A percentile compares a stretch with the other conserved stretches of the same genome.
These are phyloP conservation scores for Eleginops maclovinus DNA, from an alignment of 2,113 vertebrate species.

Conservation along the genomic window DNA sequence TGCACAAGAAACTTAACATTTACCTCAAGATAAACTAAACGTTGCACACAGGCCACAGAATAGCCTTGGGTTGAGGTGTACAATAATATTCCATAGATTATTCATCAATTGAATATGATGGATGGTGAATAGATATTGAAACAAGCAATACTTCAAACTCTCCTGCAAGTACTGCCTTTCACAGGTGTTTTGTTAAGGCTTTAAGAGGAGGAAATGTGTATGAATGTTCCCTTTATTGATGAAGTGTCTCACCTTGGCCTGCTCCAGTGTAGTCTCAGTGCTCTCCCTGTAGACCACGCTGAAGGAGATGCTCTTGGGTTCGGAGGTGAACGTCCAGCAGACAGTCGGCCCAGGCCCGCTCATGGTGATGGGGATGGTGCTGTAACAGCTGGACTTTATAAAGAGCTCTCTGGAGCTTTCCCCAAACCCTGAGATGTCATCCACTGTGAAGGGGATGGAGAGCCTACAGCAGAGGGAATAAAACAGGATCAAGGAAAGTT, in stretches of 20 bases:
- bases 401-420: slow-evolving; percentile 90
- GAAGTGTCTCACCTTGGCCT: slow-evolving; percentile 87
- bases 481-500: neutral
- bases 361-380: slow-evolving; percentile 87
- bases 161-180: neutral
- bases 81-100: neutral
- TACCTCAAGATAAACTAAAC: neutral
- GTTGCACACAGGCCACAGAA: slow-evolving; percentile 5
- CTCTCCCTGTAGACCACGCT: slow-evolving; percentile 91
- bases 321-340: slow-evolving; percentile 94
- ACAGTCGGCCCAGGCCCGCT: slow-evolving; percentile 86
- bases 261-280: slow-evolving; percentile 84
- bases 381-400: slow-evolving; percentile 93
- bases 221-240: neutral
- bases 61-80: neutral
- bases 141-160: neutral
- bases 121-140: neutral
- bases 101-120: neutral
- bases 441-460: slow-evolving; percentile 84
- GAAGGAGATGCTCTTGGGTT: slow-evolving; percentile 96
- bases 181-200: neutral
- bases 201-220: neutral
- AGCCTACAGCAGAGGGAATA: slow-evolving; percentile 76
- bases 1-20: too few relatives aligned
- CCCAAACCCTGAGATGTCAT: slow-evolving; percentile 89